These are phyloP conservation scores for Amniataba percoides DNA, from an alignment of 2,797 vertebrate species.

Conservation along the genomic window DNA sequence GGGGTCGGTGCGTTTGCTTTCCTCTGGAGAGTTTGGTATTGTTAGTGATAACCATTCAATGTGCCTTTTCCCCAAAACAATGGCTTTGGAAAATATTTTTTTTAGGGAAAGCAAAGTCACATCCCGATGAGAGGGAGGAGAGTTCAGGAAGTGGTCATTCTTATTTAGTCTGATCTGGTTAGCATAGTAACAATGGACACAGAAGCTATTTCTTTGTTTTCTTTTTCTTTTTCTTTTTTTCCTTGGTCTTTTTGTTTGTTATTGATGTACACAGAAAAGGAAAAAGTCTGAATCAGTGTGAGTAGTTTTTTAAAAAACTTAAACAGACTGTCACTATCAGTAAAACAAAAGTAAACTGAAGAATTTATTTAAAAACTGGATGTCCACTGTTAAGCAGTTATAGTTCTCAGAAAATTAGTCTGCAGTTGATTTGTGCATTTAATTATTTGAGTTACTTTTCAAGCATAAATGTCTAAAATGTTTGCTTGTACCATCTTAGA, in stretches of 20 bases:
- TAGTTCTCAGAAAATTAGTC: neutral
- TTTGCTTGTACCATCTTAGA: too few species aligned
- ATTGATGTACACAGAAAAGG: neutral
- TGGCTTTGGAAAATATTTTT: slow-evolving; percentile 48
- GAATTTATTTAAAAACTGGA: neutral
- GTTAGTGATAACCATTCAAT: slow-evolving; percentile 44
- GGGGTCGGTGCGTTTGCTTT: slow-evolving; percentile 30
- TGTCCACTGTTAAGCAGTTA: too few species aligned
- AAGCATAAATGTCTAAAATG: neutral
- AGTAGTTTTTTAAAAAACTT: neutral
- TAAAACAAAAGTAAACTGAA: neutral
- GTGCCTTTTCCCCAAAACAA: slow-evolving; percentile 48
- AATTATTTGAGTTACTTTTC: neutral
- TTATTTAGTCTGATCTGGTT: slow-evolving; percentile 32
- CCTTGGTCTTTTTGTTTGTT: neutral
- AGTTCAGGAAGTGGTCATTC: slow-evolving; percentile 55
- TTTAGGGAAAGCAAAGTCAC: slow-evolving; percentile 50
- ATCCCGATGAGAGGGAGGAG: slow-evolving; percentile 24
- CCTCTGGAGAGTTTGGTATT: slow-evolving; percentile 38
- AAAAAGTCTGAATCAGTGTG: neutral
- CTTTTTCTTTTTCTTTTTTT: neutral
- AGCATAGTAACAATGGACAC: slow-evolving; percentile 41
- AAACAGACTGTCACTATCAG: neutral
- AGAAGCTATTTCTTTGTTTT: neutral
- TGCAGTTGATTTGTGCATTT: neutral